Evolutionary conservation across 2,797 vertebrate genomes (phyloP).

Genomic region (Lemur catta): DNA sequence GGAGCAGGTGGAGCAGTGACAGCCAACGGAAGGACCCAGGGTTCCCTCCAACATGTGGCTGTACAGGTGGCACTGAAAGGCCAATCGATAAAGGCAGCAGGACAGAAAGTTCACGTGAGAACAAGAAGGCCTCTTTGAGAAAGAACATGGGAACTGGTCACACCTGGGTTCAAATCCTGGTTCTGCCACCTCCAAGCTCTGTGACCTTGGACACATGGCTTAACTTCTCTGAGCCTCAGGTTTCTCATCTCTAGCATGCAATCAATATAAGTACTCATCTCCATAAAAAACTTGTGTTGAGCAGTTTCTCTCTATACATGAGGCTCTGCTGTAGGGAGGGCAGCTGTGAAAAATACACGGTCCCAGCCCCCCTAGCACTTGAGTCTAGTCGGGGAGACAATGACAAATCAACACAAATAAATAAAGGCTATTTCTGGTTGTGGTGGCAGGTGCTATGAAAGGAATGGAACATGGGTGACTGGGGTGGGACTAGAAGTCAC

Average conservation of each 20-base stretch:
- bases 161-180: neutral
- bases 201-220: neutral
- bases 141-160: neutral
- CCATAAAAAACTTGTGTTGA: neutral
- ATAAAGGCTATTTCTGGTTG: neutral
- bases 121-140: neutral
- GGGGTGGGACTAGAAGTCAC: neutral
- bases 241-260: neutral
- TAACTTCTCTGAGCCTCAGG: neutral
- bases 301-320: neutral
- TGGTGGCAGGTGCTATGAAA: neutral
- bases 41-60: neutral
- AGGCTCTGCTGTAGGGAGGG: neutral
- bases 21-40: neutral
- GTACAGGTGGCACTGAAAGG: constrained; percentile 37
- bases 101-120: neutral
- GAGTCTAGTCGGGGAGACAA: neutral
- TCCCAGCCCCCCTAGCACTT: neutral
- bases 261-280: neutral
- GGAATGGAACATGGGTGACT: neutral
- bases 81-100: constrained; percentile 16
- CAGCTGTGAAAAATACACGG: neutral
- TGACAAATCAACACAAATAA: neutral
- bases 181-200: neutral
- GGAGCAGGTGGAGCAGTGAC: neutral